Percentiles rank a stretch among this genome's conserved stretches.
Evolutionary conservation across 2,113 vertebrate species (phyloP).

Genomic region (Numenius arquata): DNA sequence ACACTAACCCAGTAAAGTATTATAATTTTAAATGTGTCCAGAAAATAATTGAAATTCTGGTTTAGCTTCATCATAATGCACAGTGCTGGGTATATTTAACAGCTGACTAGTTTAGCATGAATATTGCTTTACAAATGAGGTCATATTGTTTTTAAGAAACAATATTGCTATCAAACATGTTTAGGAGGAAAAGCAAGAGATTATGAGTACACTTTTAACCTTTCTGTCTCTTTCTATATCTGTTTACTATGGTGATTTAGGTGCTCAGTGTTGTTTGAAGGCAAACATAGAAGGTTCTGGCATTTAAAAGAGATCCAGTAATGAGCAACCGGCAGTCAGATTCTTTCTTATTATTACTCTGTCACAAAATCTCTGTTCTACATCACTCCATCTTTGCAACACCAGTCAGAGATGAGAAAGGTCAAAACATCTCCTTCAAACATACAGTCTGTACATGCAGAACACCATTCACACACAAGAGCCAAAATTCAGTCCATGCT

Average conservation of each 20-base stretch:
- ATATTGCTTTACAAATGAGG: slow-evolving; percentile 85
- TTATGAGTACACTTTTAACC: slow-evolving; percentile 75
- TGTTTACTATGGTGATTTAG: slow-evolving; percentile 70
- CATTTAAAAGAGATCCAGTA: slow-evolving; percentile 65
- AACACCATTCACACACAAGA: neutral
- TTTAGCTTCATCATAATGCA: slow-evolving; percentile 81
- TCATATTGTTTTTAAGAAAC: slow-evolving; percentile 85
- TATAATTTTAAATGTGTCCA: slow-evolving; percentile 87
- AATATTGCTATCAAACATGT: slow-evolving; percentile 77
- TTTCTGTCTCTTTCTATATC: slow-evolving; percentile 77
- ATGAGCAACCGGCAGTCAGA: slow-evolving; percentile 63
- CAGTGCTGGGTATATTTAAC: slow-evolving; percentile 78
- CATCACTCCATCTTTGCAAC: slow-evolving; percentile 57
- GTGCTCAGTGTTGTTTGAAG: slow-evolving; percentile 67
- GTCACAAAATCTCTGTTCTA: slow-evolving; percentile 70
- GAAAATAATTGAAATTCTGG: slow-evolving; percentile 87
- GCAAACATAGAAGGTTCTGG: slow-evolving; percentile 69
- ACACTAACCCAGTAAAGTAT: slow-evolving; percentile 79
- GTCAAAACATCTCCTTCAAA: slow-evolving; percentile 28
- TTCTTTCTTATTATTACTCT: slow-evolving; percentile 68
- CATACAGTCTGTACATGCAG: neutral
- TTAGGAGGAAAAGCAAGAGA: slow-evolving; percentile 74
- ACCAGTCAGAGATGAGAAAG: slow-evolving; percentile 61
- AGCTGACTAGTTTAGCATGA: slow-evolving; percentile 83
- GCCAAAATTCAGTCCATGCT: neutral